Base-by-base conservation (phyloP, 2,888 invertebrate species). In the Yponomeuta malinellus region DNA sequence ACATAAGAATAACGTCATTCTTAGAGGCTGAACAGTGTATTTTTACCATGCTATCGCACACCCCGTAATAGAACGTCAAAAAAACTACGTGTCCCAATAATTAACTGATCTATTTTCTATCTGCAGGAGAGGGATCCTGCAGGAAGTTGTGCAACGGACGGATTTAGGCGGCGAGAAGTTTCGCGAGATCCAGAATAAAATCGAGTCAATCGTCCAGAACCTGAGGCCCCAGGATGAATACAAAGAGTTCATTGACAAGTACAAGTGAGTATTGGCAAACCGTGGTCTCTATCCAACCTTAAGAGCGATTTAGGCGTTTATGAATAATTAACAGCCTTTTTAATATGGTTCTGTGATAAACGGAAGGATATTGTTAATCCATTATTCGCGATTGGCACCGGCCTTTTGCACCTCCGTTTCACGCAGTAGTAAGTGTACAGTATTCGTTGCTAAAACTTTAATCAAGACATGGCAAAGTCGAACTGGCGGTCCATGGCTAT, bases 171-270 rank as follows among this genome's bases (percentile, higher is more conserved):
- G 96, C 15, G 96, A 96, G 75, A 96, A 97, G 84, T 97, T 96
- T 82, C 93, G 93, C 74, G 96, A 96, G 80, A 95, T 96, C 74
- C 96, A 97, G 83, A 94, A 93, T 78, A 94, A 95, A 81, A 95
- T 97, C 78, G 96, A 96, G 81, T 93, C 94, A 73, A 94, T 95
- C 77, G 94, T 98, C 75, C 95, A 96, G 81, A 94, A 94, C 74
- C 94, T 98, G 74, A 95, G 95, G 89, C 97, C 97, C 23, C 93
- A 94, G 73, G 97, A 97, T 76, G 98, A 98, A 86, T 98, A 98
- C 83, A 95, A 95, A 84, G 96, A 97, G 80, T 97, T 98, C 81
- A 95, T 96, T 74, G 96, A 96, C 81, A 97, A 96, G 89, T 95
- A 97, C 89, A 97, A 96, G 97, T 98, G 89, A 90, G 94, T 87